Conservation (phyloP, 2,888 invertebrate species). For the Endotricha flammealis region DNA sequence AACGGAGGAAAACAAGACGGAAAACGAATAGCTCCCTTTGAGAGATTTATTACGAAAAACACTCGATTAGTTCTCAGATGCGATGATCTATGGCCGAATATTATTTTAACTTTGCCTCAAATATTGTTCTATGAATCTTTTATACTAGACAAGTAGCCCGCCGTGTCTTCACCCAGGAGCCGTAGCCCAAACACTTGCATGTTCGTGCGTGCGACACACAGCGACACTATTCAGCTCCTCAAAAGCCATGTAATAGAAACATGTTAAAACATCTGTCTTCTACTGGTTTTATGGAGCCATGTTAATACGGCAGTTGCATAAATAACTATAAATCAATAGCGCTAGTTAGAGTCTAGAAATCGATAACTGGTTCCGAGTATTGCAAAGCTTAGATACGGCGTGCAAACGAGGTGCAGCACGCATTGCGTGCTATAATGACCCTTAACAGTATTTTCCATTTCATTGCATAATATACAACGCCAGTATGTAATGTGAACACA, state of each 20-base stretch:
- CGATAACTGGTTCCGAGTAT: not conserved
- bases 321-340: too few relatives aligned
- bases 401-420: slow-evolving; percentile 20
- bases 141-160: too few relatives aligned
- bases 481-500: not conserved
- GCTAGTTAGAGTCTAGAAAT: not conserved
- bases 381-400: not conserved
- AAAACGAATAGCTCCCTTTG: slow-evolving; percentile 1
- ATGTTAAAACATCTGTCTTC: too few relatives aligned
- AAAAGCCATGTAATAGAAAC: too few relatives aligned
- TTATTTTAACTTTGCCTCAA: too few relatives aligned
- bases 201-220: too few relatives aligned
- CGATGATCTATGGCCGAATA: not conserved
- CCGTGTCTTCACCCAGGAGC: too few relatives aligned
- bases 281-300: too few relatives aligned
- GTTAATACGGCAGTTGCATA: too few relatives aligned
- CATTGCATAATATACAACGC: not conserved
- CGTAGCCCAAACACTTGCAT: too few relatives aligned
- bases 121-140: too few relatives aligned
- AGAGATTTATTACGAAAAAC: slow-evolving; percentile 3
- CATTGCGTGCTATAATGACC: slow-evolving; percentile 71
- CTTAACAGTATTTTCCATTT: slow-evolving; percentile 48
- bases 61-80: not conserved
- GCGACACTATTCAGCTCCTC: too few relatives aligned
- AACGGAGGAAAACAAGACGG: slow-evolving; percentile 7